Percentiles rank a stretch among this genome's conserved stretches.
Conservation (phyloP, 2,113 vertebrate species). For the Lates calcarifer region DNA sequence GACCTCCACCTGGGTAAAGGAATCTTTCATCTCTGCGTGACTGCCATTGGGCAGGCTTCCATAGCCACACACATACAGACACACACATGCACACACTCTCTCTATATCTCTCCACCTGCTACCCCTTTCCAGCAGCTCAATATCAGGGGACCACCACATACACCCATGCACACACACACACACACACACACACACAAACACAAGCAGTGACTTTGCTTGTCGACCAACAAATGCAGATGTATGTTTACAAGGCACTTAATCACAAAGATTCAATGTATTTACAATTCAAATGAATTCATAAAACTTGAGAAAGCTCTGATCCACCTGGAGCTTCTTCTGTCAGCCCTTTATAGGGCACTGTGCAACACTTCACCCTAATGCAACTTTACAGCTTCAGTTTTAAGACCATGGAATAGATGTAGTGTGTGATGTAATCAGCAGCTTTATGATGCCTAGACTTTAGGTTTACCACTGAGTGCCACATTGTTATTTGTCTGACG, state of each 20-base stretch:
- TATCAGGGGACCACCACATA: slow-evolving; percentile 12
- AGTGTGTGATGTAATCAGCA: slow-evolving; percentile 25
- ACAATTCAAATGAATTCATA: slow-evolving; percentile 63
- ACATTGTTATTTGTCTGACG: slow-evolving; percentile 33
- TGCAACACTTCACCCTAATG: slow-evolving; percentile 41
- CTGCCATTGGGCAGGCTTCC: slow-evolving; percentile 56
- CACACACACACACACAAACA: slow-evolving; percentile 26
- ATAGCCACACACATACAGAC: slow-evolving; percentile 30
- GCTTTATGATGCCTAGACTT: slow-evolving; percentile 23
- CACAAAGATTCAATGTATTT: slow-evolving; percentile 51
- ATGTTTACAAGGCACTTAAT: slow-evolving; percentile 51
- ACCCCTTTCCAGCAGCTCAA: slow-evolving; percentile 24
- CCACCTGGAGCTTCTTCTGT: slow-evolving; percentile 20
- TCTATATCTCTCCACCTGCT: slow-evolving; percentile 61
- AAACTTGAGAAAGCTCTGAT: slow-evolving; percentile 13
- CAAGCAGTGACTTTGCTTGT: slow-evolving; percentile 31
- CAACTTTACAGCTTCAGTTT: slow-evolving; percentile 42
- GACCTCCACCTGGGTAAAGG: slow-evolving; percentile 58
- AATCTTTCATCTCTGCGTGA: slow-evolving; percentile 60
- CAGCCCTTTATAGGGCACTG: slow-evolving; percentile 20
- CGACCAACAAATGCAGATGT: slow-evolving; percentile 45
- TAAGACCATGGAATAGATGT: slow-evolving; percentile 26
- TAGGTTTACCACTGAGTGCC: slow-evolving; percentile 25
- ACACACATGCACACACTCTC: neutral
- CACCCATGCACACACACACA: slow-evolving; percentile 10